These are phyloP conservation scores for Melitaea cinxia DNA, from an alignment of 1,140 invertebrate species.

Conservation along the genomic window DNA sequence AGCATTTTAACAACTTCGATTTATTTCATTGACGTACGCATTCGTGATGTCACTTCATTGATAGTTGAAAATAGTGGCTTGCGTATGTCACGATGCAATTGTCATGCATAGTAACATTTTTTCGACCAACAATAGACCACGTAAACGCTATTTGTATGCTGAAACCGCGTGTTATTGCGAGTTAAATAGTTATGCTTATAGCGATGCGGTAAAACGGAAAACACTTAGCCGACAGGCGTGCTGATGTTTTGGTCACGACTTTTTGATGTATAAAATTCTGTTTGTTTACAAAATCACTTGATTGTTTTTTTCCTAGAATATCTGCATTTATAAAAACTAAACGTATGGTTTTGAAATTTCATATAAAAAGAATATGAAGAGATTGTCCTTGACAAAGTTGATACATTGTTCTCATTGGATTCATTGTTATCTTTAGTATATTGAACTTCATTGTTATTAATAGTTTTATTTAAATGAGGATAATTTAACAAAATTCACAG, in stretches of 20 bases:
- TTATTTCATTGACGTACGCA: conserved; percentile 2
- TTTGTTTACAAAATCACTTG: conserved; percentile 20
- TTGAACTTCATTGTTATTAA: background rate
- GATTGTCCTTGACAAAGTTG: no score
- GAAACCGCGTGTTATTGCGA: conserved; percentile 23
- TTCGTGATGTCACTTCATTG: background rate
- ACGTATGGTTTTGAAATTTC: no score
- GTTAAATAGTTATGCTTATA: conserved; percentile 26
- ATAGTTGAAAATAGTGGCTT: conserved; percentile 2
- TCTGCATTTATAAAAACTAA: no score
- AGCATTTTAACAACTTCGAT: background rate
- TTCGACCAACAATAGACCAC: conserved; percentile 17
- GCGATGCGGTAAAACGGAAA: conserved; percentile 26
- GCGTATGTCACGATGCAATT: conserved; percentile 22
- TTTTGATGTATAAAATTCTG: conserved; percentile 31
- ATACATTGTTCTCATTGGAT: no score
- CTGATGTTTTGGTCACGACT: conserved; percentile 18
- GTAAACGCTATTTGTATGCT: conserved; percentile 34
- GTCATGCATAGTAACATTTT: conserved; percentile 12
- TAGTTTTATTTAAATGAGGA: background rate
- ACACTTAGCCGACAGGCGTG: conserved; percentile 13
- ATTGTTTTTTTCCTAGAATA: background rate
- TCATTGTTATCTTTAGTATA: background rate
- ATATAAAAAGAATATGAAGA: no score
- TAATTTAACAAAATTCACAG: conserved; percentile 26